phyloP scores from a whole-genome alignment of 2,113 vertebrate species.

The Empidonax traillii region DNA sequence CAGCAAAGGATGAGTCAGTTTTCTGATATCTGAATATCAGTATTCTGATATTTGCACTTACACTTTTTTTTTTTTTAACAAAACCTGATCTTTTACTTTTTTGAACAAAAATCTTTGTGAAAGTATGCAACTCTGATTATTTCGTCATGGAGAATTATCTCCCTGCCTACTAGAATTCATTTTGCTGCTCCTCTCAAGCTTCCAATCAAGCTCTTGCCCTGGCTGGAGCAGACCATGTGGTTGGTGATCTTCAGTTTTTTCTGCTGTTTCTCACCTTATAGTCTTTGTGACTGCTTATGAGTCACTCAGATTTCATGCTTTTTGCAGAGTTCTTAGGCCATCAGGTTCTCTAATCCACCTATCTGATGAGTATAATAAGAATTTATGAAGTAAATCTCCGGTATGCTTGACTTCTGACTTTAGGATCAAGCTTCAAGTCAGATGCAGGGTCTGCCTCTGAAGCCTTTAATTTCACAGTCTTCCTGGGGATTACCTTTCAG shows the following conservation, averaged over 20 bases:
- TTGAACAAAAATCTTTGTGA: neutral
- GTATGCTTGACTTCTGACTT: neutral
- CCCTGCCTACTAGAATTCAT: neutral
- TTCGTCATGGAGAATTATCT: neutral
- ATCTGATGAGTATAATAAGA: neutral
- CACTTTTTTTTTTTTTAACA: neutral
- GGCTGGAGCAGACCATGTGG: neutral
- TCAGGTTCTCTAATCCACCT: neutral
- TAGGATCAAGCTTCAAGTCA: neutral
- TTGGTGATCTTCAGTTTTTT: neutral
- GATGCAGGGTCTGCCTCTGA: neutral
- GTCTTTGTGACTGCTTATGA: neutral
- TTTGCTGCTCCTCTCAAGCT: neutral
- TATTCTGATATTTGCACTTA: neutral
- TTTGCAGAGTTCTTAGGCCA: neutral
- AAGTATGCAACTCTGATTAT: neutral
- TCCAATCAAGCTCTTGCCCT: neutral
- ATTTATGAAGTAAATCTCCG: neutral
- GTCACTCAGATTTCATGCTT: neutral
- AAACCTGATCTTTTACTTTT: neutral
- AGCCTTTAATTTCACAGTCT: neutral
- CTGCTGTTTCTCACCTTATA: neutral
- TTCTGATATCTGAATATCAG: too few relatives aligned
- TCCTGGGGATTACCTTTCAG: neutral
- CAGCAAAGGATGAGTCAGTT: neutral